Conservation (phyloP, 1,140 invertebrate genomes). For the Ostrea edulis region DNA sequence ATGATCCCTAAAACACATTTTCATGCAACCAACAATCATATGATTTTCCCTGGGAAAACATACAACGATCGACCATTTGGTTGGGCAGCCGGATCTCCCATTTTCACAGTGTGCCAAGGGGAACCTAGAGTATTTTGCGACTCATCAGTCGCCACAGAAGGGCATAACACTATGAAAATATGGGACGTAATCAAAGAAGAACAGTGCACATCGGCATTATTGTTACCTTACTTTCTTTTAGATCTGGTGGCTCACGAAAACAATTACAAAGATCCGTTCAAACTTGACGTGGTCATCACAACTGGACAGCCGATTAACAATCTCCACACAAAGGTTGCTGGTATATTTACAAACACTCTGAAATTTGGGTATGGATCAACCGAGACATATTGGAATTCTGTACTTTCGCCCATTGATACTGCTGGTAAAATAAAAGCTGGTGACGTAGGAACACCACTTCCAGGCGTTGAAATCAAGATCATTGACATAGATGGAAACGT, state of each 20-base stretch:
- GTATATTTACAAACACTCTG: not conserved
- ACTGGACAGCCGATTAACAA: conserved; percentile 2
- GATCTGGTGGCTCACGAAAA: not conserved
- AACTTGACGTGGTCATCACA: not conserved
- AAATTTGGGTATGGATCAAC: conserved; percentile 31
- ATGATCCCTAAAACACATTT: too few relatives aligned
- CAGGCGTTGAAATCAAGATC: conserved; percentile 35
- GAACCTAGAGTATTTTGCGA: conserved; percentile 9
- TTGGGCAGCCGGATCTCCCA: conserved; percentile 31
- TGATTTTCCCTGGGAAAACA: not conserved
- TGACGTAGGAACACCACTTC: conserved; percentile 12
- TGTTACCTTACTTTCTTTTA: not conserved
- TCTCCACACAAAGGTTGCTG: not conserved
- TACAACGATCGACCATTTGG: conserved; percentile 40
- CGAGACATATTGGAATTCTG: not conserved
- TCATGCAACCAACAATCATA: too few relatives aligned
- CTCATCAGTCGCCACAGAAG: not conserved
- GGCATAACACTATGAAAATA: not conserved
- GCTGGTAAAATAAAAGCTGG: not conserved
- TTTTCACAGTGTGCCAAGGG: not conserved
- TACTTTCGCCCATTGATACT: too few relatives aligned
- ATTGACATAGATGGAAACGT: not conserved
- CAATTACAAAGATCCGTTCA: not conserved
- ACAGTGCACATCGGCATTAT: not conserved
- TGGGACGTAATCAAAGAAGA: conserved; percentile 14